Conservation (phyloP, 2,888 invertebrate genomes). For the Epinotia demarniana region DNA sequence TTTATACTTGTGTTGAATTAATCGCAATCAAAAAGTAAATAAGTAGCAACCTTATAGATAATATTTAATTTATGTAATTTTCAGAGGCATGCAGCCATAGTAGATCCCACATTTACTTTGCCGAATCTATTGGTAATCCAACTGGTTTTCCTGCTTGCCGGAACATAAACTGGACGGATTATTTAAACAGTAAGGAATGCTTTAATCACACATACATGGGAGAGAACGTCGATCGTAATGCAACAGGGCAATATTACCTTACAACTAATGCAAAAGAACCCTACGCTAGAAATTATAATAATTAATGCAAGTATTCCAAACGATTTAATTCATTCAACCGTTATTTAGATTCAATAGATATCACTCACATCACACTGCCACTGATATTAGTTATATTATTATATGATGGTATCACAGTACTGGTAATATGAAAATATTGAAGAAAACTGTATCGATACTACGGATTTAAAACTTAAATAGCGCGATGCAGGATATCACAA, state of each 20-base stretch:
- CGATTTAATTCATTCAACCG: neutral
- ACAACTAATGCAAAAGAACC: constrained; percentile 82
- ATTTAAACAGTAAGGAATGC: constrained; percentile 53
- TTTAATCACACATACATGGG: constrained; percentile 80
- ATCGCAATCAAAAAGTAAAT: neutral
- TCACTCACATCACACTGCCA: neutral
- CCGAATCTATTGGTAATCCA: constrained; percentile 84
- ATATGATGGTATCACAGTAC: too few species aligned
- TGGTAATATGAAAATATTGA: too few species aligned
- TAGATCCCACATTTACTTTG: constrained; percentile 85
- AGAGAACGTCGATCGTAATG: constrained; percentile 66
- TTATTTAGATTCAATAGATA: neutral
- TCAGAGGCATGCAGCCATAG: constrained; percentile 88
- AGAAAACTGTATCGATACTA: too few species aligned
- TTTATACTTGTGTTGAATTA: neutral
- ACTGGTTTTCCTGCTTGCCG: constrained; percentile 80
- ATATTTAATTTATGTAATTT: constrained; percentile 48
- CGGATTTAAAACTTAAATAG: too few species aligned
- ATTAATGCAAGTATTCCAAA: neutral
- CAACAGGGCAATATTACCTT: constrained; percentile 84
- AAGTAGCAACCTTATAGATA: neutral
- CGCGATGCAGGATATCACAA: too few species aligned
- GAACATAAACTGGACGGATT: constrained; percentile 78
- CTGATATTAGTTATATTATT: too few species aligned
- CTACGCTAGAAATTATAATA: constrained; percentile 68